A percentile compares a stretch with the other conserved stretches of the same genome.
These are phyloP conservation scores for Enteromius argenteus DNA, from an alignment of 2,797 vertebrate genomes.

Conservation along the genomic window DNA sequence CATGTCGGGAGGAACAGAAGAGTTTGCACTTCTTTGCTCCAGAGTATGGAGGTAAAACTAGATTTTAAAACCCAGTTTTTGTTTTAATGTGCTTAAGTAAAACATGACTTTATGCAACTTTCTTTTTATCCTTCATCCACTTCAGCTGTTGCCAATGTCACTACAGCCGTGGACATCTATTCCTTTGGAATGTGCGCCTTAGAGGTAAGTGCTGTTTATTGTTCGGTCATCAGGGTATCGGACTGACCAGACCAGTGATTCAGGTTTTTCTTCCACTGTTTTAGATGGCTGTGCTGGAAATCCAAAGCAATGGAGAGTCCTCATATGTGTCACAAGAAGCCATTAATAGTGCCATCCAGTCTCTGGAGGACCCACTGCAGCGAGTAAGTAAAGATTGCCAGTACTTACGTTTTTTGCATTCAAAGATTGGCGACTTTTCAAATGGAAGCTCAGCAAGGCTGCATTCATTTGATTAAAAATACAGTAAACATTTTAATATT, in stretches of 20 bases:
- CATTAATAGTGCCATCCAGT: conserved; percentile 97
- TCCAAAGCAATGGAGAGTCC: conserved; percentile 97
- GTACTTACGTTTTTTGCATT: not conserved
- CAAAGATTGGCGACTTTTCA: not conserved
- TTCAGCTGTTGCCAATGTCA: conserved; percentile 93
- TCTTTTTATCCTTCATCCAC: conserved; percentile 29
- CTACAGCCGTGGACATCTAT: conserved; percentile 98
- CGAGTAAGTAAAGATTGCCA: conserved; percentile 79
- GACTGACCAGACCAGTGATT: not conserved
- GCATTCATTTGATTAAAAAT: not conserved
- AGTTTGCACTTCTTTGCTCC: conserved; percentile 99
- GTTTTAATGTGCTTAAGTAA: not conserved
- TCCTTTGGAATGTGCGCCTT: conserved; percentile 99
- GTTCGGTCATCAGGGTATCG: not conserved
- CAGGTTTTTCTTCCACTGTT: not conserved
- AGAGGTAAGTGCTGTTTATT: conserved; percentile 80
- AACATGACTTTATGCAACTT: not conserved
- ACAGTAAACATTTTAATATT: not conserved
- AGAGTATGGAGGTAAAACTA: conserved; percentile 90
- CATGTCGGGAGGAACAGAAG: conserved; percentile 97
- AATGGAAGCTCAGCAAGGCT: not conserved
- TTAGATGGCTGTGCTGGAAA: conserved; percentile 98
- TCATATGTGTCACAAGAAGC: conserved; percentile 98
- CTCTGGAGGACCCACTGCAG: conserved; percentile 93
- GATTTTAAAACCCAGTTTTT: not conserved